Evolutionary conservation across 53 echinoderm and acorn worm species (phyloP).

Genomic region (Zoroaster sp.): DNA sequence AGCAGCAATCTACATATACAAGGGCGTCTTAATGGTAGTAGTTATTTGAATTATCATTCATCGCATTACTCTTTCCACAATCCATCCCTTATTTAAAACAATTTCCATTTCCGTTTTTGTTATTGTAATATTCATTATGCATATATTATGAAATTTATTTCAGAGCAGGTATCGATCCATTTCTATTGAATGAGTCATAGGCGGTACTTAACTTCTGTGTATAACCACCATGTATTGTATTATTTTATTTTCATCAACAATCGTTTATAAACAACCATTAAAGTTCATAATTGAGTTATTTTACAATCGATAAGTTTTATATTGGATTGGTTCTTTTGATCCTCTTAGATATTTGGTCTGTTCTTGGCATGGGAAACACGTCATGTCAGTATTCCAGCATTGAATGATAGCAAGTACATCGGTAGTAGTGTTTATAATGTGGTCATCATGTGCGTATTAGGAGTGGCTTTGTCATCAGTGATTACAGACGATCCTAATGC

Average conservation of each 20-base stretch:
- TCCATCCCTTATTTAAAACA: neutral
- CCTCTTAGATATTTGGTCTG: slow-evolving; percentile 85
- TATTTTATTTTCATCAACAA: no score
- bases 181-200: no score
- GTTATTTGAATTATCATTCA: no score
- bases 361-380: slow-evolving; percentile 98
- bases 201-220: no score
- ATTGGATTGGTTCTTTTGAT: no score
- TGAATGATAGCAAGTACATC: slow-evolving; percentile 99
- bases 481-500: slow-evolving; percentile 88
- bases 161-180: no score
- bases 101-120: neutral
- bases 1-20: slow-evolving; percentile 86
- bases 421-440: slow-evolving; percentile 98
- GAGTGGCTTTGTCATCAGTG: slow-evolving; percentile 85
- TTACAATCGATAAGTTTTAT: no score
- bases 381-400: slow-evolving; percentile 95
- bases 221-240: no score
- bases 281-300: no score
- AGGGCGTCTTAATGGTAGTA: slow-evolving; percentile 90
- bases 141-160: no score
- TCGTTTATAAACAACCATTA: no score
- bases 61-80: no score
- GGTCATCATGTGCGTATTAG: slow-evolving; percentile 90
- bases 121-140: neutral